Evolutionary conservation across 2,888 invertebrate species (phyloP), one percentile per base, ranked within the genome.

Genomic region (Corythucha ciliata): DNA sequence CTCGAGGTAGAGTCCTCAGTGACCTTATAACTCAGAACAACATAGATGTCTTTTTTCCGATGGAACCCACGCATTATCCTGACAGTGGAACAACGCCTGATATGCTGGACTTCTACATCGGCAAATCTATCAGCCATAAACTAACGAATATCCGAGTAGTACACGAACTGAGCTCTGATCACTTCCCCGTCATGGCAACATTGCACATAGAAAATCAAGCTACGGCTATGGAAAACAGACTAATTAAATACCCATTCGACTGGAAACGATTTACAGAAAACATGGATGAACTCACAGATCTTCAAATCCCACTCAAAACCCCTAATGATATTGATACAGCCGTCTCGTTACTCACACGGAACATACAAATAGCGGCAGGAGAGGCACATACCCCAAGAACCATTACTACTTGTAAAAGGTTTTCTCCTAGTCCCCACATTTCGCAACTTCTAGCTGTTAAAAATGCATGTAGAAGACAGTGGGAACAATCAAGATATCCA

Each of bases 161-260:
- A 4, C 45, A 33, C n/a, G 45, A 45, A n/a, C 22, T 45, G 7
- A 45, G 45, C 45, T 45, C 33, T 16, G 45, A 45, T 18, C 45
- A 45, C 18, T 45, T 32, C 22, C 45, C 45, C 5, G 45, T 45
- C 2, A 16, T 32, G 21, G 32, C 16, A 4, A 22, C 33, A 3
- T 8, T 45, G 22, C 29, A 33, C 18, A 10, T 8, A n/a, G n/a
- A 21, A 18, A 33, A 18, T 10, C 32, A 45, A 18, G 10, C 8
- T 12, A 20, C n/a, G 8, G 12, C 26, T n/a, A 1, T 10, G 2
- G 27, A 26, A 3, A 42, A 18, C 12, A 5, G 14, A 22, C 33
- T 45, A 6, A 26, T 45, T 10, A 45, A 25, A 27, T 22, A 42
- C 20, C 45, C 45, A 7, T 45, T 45, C 22, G 33, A 45, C 7